Evolutionary conservation across 2,113 vertebrate genomes (phyloP).

Genomic region (Anseranas semipalmata): DNA sequence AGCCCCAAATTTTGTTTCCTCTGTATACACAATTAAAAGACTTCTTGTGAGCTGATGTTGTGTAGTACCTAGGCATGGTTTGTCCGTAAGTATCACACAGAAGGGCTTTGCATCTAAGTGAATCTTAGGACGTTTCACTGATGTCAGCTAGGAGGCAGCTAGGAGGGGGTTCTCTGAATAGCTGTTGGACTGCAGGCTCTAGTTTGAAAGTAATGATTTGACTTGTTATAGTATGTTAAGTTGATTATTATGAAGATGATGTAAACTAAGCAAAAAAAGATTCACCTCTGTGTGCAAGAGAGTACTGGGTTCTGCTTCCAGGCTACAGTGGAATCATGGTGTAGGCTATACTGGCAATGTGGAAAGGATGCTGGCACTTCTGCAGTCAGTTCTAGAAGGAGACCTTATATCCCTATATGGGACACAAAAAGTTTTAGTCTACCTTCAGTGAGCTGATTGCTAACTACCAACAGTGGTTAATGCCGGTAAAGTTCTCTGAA

Average conservation of each 20-base stretch:
- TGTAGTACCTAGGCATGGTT: neutral
- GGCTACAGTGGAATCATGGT: neutral
- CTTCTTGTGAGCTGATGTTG: neutral
- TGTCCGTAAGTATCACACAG: neutral
- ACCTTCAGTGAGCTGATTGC: neutral
- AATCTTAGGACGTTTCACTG: neutral
- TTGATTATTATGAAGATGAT: neutral
- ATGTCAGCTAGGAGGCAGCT: neutral
- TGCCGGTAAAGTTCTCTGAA: neutral
- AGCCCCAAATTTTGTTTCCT: neutral
- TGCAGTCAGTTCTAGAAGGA: neutral
- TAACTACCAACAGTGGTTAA: neutral
- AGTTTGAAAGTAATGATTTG: neutral
- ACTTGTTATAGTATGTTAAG: neutral
- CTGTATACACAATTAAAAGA: neutral
- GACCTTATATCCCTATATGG: neutral
- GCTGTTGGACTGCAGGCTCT: neutral
- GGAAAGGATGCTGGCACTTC: neutral
- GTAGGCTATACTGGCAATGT: neutral
- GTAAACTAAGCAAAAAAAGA: neutral
- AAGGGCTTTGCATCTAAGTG: neutral
- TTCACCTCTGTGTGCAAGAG: neutral
- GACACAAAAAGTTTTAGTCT: neutral
- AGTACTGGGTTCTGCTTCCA: neutral
- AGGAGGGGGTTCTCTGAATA: neutral